phyloP scores from a whole-genome alignment of 2,888 invertebrate genomes.

The Limenitis camilla region DNA sequence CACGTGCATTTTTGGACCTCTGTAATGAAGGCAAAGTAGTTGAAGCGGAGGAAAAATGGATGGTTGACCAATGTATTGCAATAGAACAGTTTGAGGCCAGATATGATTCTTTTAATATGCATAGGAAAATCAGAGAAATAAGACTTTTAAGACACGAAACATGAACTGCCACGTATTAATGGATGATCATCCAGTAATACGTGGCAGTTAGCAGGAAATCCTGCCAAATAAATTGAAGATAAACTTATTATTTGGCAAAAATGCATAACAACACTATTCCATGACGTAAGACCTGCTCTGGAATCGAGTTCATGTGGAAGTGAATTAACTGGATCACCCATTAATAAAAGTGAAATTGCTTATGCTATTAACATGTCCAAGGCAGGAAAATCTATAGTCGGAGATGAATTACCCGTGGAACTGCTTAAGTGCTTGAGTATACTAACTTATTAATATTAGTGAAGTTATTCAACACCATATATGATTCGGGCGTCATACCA shows the following conservation, averaged over 20 bases:
- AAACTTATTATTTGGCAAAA: conserved; percentile 1
- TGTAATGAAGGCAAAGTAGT: no score
- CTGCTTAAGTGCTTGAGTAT: background rate
- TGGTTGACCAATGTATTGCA: background rate
- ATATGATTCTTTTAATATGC: no score
- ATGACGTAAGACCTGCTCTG: conserved; percentile 1
- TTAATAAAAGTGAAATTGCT: background rate
- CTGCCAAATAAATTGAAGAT: background rate
- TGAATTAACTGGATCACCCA: background rate
- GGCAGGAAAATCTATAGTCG: background rate
- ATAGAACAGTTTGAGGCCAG: background rate
- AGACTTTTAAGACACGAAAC: no score
- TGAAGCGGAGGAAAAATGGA: background rate
- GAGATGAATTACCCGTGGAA: conserved; percentile 1
- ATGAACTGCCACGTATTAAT: background rate
- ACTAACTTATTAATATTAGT: background rate
- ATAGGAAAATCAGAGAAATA: no score
- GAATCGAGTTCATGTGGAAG: background rate
- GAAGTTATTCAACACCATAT: background rate
- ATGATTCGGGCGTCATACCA: background rate
- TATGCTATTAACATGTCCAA: conserved; percentile 1
- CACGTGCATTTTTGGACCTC: no score
- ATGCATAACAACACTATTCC: conserved; percentile 1
- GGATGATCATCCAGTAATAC: no score
- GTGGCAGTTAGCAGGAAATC: no score